Base-by-base conservation (phyloP, 2,797 vertebrate genomes). In the Liparis tanakae region DNA sequence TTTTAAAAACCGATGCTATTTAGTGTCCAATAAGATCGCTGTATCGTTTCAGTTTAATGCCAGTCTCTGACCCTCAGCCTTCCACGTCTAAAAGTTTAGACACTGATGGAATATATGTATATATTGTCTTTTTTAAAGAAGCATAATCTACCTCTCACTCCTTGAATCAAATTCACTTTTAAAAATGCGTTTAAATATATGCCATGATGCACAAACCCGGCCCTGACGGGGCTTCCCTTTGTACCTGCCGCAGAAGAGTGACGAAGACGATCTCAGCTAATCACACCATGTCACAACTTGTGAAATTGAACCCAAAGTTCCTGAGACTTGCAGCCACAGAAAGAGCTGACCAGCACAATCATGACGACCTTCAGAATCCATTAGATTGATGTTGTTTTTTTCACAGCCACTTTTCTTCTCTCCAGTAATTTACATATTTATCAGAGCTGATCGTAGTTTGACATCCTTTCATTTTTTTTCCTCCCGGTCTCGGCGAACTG, bases 391-490 rank as follows among this genome's bases (percentile, higher is more conserved):
- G 93, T 94, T 93, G 94, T 96, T 96, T 96, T 96, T 96, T 95
- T 95, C 94, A 95, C 94, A 94, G 92, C 89, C 94, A 91, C 91
- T 94, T 93, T 92, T 93, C 94, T 91, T 93, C 85, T 78, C 84
- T 91, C 76, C 82, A 83, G 82, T 92, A 92, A 96, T 96, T 96
- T 96, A 93, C 95, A 97, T 97, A 96, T 96, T 97, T 96, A 96
- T 96, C 95, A 91, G 93, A 90, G 89, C 90, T 88, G 93, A 95
- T 96, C 91, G 79, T 89, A 91, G 92, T 93, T 90, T 94, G 92
- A 94, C 91, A 87, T 92, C 80, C 78, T 91, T 89, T 91, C 84
- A 88, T 90, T 89, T 89, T 86, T 86, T 91, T 83, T 33, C 0
- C 36, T 1, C 30, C 34, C 84, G 74, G 76, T 85, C 66, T 61